Evolutionary conservation across 2,113 vertebrate species (phyloP), one percentile per base, ranked within the genome.

Genomic region (Ochotona princeps): DNA sequence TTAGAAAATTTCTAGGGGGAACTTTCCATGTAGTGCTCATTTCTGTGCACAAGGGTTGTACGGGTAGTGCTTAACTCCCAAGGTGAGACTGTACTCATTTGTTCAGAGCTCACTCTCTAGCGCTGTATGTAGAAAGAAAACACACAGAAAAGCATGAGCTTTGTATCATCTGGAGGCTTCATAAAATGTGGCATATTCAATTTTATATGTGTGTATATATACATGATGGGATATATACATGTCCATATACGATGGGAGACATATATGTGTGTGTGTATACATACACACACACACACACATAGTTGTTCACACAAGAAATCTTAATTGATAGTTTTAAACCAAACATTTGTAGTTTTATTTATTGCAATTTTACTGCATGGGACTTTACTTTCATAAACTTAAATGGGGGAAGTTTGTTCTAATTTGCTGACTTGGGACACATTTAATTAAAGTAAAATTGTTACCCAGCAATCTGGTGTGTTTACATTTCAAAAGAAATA

Each of bases 401-500:
- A 89, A 69, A 73, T 28, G 87, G 70, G 65, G 76, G 57, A 82
- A 96, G 35, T 96, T 97, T 94, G 84, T 90, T 74, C 83, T 94
- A 90, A 92, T 95, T 86, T 96, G 78, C 69, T 84, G 79, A 95
- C 67, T 67, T 82, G 70, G 83, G 95, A 94, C 54, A 85, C 74
- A 96, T 96, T 88, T 92, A 87, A 72, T 97, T 83, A 87, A 54
- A 80, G 28, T 94, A 75, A 54, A 80, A 85, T 96, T 96, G 93
- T 79, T 11, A 89, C 89, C 76, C 94, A 96, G 91, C 20, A 83
- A 92, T 57, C 57, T 85, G 60, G 92, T 93, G 94, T 96, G 90
- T 97, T 98, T 97, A 93, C 69, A 96, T 97, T 97, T 97, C 87
- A 96, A 93, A 96, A 92, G 73, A 97, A 97, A 97, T 65, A 89